Conservation (phyloP, 2,113 vertebrate genomes). For the Sylvia atricapilla region DNA sequence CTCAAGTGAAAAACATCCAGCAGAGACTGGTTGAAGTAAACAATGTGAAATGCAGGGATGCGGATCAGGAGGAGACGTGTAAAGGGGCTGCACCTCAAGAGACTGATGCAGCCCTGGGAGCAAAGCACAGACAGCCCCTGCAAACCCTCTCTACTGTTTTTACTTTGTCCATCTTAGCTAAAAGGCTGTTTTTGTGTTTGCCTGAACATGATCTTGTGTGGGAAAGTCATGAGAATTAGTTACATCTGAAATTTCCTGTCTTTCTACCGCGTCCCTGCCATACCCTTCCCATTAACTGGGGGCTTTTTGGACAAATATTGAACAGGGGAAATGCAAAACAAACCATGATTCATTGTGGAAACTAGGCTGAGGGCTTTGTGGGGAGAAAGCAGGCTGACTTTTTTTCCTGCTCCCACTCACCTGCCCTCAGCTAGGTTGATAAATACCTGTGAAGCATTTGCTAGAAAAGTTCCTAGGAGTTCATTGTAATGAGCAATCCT, state of each 20-base stretch:
- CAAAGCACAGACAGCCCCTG: not conserved
- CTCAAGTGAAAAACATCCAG: not conserved
- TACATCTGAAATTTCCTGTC: not conserved
- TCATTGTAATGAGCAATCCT: slow-evolving; percentile 72
- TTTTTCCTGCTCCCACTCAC: not conserved
- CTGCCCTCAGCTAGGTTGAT: slow-evolving; percentile 37
- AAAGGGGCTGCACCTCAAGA: not conserved
- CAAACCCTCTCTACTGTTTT: not conserved
- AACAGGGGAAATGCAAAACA: not conserved
- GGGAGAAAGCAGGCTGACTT: not conserved
- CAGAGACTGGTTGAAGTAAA: not conserved
- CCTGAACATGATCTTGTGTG: not conserved
- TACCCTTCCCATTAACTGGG: not conserved
- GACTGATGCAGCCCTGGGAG: not conserved
- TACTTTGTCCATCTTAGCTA: not conserved
- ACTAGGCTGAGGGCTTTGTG: not conserved
- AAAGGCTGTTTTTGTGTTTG: not conserved
- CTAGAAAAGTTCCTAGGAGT: slow-evolving; percentile 63
- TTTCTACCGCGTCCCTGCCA: not conserved
- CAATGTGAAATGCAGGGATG: not conserved
- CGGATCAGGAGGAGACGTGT: not conserved
- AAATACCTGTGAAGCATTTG: slow-evolving; percentile 60
- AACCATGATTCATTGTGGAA: not conserved
- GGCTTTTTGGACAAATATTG: not conserved
- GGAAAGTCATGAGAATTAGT: not conserved